These are phyloP conservation scores for Marronus borbonicus DNA, from an alignment of 2,888 invertebrate genomes.

Conservation along the genomic window DNA sequence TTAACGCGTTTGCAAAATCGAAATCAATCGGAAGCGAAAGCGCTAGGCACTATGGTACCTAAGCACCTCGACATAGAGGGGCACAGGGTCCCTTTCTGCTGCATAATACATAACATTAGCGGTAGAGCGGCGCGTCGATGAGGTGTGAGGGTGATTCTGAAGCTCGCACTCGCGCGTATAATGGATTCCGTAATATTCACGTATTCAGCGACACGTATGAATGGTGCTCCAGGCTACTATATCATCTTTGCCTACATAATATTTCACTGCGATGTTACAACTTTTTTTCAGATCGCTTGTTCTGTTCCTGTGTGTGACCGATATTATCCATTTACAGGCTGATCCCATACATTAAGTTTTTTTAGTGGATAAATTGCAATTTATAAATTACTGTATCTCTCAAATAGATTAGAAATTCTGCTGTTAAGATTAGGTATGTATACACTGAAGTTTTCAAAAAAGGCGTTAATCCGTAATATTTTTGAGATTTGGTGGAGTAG, in stretches of 20 bases:
- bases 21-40: conserved; percentile 37
- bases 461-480: too few species aligned
- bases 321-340: too few species aligned
- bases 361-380: too few species aligned
- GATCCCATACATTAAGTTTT: too few species aligned
- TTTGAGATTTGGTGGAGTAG: too few species aligned
- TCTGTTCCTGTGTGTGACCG: too few species aligned
- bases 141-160: conserved; percentile 10
- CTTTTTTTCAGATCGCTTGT: too few species aligned
- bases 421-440: too few species aligned
- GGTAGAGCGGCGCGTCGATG: neutral
- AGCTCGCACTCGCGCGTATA: conserved; percentile 13
- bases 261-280: conserved; percentile 28
- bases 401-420: too few species aligned
- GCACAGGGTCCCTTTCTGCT: neutral
- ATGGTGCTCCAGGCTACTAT: conserved; percentile 31
- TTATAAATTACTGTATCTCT: too few species aligned
- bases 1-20: conserved; percentile 33
- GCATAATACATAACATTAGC: conserved; percentile 4
- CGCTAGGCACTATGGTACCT: conserved; percentile 5
- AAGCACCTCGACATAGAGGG: neutral
- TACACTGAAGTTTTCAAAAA: too few species aligned
- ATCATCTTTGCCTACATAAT: conserved; percentile 37
- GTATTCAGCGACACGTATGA: conserved; percentile 41
- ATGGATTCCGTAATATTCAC: conserved; percentile 36